A percentile compares a stretch with the other conserved stretches of the same genome.
phyloP scores from a whole-genome alignment of 2,113 vertebrate genomes.

The Noturus placidus region DNA sequence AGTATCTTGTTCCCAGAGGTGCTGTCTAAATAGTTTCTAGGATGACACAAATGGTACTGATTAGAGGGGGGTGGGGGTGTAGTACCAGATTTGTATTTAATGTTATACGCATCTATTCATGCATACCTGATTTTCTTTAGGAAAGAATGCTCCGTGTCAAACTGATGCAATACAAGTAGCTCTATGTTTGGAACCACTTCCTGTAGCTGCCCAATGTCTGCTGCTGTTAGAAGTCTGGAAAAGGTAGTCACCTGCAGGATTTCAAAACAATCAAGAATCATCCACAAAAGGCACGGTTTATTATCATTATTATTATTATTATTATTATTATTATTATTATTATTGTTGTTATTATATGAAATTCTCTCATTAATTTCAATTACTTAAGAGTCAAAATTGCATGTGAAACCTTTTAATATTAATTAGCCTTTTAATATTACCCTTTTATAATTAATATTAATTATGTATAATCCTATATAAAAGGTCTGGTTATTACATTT shows the following conservation, averaged over 20 bases:
- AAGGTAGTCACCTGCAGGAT: constrained; percentile 87
- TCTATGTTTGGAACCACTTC: constrained; percentile 65
- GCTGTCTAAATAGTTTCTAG: constrained; percentile 74
- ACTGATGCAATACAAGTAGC: constrained; percentile 86
- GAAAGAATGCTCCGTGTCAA: constrained; percentile 90
- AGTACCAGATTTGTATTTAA: not conserved
- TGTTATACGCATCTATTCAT: not conserved
- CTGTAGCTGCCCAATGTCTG: constrained; percentile 70
- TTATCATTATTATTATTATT: not conserved
- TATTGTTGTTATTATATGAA: too few relatives aligned
- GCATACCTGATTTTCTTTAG: constrained; percentile 86
- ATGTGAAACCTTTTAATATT: too few relatives aligned
- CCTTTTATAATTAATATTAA: too few relatives aligned
- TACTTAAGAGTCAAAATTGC: not conserved
- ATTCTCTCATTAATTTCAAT: not conserved
- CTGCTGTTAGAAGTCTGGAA: constrained; percentile 86
- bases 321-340: not conserved
- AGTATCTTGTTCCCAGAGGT: constrained; percentile 74
- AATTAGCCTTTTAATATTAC: too few relatives aligned
- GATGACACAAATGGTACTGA: constrained; percentile 16
- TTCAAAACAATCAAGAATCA: not conserved
- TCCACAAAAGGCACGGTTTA: not conserved
- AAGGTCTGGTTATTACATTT: not conserved
- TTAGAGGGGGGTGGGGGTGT: not conserved
- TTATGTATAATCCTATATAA: not conserved